A percentile compares a stretch with the other conserved stretches of the same genome.
Evolutionary conservation across 2,888 invertebrate species (phyloP).

Genomic region (Chymomyza fuscimana): DNA sequence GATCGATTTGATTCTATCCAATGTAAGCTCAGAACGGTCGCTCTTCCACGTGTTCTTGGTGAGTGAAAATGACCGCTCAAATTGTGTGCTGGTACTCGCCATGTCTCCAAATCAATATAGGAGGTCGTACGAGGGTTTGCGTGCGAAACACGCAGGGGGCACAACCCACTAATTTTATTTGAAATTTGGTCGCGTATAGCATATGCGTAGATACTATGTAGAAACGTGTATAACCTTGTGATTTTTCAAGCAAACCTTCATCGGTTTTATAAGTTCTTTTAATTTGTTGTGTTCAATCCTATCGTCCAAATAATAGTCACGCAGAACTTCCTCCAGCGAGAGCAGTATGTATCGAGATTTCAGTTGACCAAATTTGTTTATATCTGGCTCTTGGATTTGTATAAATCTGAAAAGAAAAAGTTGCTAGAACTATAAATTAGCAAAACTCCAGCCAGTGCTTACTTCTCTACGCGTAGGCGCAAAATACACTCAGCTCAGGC

Average conservation of each 20-base stretch:
- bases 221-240: slow-evolving; percentile 74
- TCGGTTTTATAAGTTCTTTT: slow-evolving; percentile 81
- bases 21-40: too few species aligned
- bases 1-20: too few species aligned
- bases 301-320: slow-evolving; percentile 84
- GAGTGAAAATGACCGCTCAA: too few species aligned
- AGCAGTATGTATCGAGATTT: slow-evolving; percentile 83
- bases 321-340: slow-evolving; percentile 82
- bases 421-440: background rate
- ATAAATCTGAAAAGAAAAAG: slow-evolving; percentile 62
- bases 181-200: slow-evolving; percentile 70
- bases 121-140: too few species aligned
- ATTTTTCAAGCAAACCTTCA: slow-evolving; percentile 80
- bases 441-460: slow-evolving; percentile 70
- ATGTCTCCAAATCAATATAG: too few species aligned
- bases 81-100: too few species aligned
- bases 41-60: too few species aligned
- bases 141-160: too few species aligned
- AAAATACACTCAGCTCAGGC: slow-evolving; percentile 88
- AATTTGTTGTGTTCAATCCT: slow-evolving; percentile 82
- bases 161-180: too few species aligned
- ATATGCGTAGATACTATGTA: slow-evolving; percentile 79
- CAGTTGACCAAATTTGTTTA: slow-evolving; percentile 78
- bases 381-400: slow-evolving; percentile 66
- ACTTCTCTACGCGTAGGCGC: slow-evolving; percentile 87